Evolutionary conservation across 1,140 invertebrate genomes (phyloP), one percentile per base, ranked within the genome.

Genomic region (Meloidogyne chitwoodi): DNA sequence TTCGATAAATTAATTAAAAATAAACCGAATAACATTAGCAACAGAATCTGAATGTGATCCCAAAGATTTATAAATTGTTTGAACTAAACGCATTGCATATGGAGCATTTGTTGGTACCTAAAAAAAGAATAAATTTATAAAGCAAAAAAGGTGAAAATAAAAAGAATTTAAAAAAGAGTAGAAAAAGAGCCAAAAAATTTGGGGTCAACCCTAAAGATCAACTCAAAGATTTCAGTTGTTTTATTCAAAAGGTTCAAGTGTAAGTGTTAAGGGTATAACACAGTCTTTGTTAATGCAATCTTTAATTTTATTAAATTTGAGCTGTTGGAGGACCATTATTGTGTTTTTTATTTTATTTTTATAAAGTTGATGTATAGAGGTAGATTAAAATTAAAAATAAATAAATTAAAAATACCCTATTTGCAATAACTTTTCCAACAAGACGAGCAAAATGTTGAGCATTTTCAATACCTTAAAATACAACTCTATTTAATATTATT

Each of bases 1-100:
- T 31, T n/a, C 22, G 3, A 29, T n/a, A 16, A 29, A 31, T 10
- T 41, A 26, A 12, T 16, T 26, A 12, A 38, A 24, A 26, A 26
- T 0, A 26, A 38, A 44, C 29, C 71, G 61, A 24, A 81, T 80
- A 22, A 76, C 61, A 26, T 74, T 76, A 14, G 77, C 68, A 26
- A 83, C 67, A 12, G 79, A 61, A 22, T 83, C 81, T 14, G 68
- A 31, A 67, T 83, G 82, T 11, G 82, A 22, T 14, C 48, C 22
- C 16, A 85, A 56, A 56, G 76, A 86, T 48, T 83, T 83, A 56
- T 66, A 74, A 48, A 83, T 63, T 12, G 80, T 80, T 67, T 83
- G 82, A 22, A 83, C 83, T 19, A 83, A 65, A 34, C 82, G 68
- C 64, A 84, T 82, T 19, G 77, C 63, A 66, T 83, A 84, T 14